Evolutionary conservation across 2,113 vertebrate species (phyloP).

Genomic region (Eptesicus fuscus): DNA sequence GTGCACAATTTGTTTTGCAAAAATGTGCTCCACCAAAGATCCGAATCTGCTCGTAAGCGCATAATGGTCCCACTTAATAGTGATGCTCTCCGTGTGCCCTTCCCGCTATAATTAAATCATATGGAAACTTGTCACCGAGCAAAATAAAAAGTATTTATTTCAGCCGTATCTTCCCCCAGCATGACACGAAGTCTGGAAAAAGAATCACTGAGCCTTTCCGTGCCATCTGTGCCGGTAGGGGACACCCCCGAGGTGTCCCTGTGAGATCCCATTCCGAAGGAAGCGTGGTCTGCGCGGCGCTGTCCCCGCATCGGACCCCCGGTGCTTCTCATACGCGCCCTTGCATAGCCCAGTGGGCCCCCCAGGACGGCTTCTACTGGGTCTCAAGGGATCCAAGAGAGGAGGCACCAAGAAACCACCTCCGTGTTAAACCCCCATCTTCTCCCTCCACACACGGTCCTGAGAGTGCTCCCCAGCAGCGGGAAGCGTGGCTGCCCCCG

Average conservation of each 20-base stretch:
- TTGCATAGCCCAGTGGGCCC: not conserved
- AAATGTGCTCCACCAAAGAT: conserved; percentile 63
- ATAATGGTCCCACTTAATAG: conserved; percentile 70
- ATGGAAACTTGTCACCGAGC: conserved; percentile 80
- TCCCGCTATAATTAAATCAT: conserved; percentile 81
- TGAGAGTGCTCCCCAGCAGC: not conserved
- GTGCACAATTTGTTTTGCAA: conserved; percentile 71
- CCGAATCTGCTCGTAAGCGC: conserved; percentile 61
- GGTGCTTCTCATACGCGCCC: no score
- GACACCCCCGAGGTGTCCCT: conserved; percentile 70
- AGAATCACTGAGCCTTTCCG: conserved; percentile 80
- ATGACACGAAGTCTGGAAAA: conserved; percentile 79
- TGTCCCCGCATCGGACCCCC: conserved; percentile 18
- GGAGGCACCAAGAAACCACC: not conserved
- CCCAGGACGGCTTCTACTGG: conserved; percentile 26
- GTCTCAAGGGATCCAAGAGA: conserved; percentile 17
- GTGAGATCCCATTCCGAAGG: conserved; percentile 73
- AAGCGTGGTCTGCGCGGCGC: conserved; percentile 61
- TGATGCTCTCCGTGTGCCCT: conserved; percentile 47
- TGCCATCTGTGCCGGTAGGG: conserved; percentile 82
- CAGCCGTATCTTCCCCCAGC: conserved; percentile 80
- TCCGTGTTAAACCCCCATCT: not conserved
- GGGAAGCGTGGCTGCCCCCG: not conserved
- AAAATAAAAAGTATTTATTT: conserved; percentile 84
- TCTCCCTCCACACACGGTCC: not conserved